A percentile compares a stretch with the other conserved stretches of the same genome.
Conservation (phyloP, 2,113 vertebrate genomes). For the Odocoileus virginianus region DNA sequence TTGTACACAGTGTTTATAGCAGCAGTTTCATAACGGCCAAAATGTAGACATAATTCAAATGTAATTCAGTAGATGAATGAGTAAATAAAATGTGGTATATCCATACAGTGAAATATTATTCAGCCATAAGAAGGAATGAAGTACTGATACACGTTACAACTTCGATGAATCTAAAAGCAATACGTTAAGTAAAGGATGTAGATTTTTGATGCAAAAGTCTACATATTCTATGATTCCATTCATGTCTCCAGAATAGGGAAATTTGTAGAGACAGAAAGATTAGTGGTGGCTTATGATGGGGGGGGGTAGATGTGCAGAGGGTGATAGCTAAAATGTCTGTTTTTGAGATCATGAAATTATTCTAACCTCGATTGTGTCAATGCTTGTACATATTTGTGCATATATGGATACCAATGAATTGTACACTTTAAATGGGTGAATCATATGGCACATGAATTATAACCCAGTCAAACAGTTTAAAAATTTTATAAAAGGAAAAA, state of each 20-base stretch:
- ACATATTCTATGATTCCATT: background rate
- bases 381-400: background rate
- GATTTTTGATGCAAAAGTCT: background rate
- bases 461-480: background rate
- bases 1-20: background rate
- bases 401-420: background rate
- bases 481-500: background rate
- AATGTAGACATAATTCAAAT: background rate
- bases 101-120: background rate
- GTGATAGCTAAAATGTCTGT: background rate
- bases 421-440: background rate
- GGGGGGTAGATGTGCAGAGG: rapidly evolving
- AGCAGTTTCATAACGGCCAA: background rate
- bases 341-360: background rate
- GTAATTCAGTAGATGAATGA: background rate
- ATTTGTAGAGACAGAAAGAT: background rate
- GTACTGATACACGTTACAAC: background rate
- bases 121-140: background rate
- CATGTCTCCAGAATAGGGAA: background rate
- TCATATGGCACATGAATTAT: background rate
- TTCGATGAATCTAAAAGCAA: background rate
- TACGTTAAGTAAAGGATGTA: background rate
- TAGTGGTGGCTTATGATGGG: background rate
- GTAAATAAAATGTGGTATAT: background rate
- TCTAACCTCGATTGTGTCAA: background rate